A percentile compares a stretch with the other conserved stretches of the same genome.
These are phyloP conservation scores for Parapsyche elsis DNA, from an alignment of 1,140 invertebrate genomes.

Conservation along the genomic window DNA sequence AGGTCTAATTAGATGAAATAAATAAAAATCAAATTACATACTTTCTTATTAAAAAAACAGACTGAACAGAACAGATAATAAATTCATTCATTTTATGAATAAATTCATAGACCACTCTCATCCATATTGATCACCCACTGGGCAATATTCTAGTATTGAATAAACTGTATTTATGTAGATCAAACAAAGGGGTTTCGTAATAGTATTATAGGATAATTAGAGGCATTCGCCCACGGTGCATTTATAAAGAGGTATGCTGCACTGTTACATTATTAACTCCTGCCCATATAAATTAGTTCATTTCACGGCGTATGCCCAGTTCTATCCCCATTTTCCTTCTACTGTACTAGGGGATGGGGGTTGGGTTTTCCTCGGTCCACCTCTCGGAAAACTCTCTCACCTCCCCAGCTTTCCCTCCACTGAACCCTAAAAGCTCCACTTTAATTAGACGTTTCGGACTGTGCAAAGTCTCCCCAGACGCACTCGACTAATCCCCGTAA, in stretches of 20 bases:
- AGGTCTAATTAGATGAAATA: no score
- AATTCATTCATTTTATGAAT: no score
- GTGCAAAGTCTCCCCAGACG: conserved; percentile 32
- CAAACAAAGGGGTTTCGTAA: background rate
- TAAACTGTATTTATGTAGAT: no score
- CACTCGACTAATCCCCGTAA: conserved; percentile 36
- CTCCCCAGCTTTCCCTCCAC: background rate
- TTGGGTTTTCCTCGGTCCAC: background rate
- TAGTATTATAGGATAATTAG: conserved; percentile 16
- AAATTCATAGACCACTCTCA: no score
- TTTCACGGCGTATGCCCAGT: conserved; percentile 37
- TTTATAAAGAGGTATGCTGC: conserved; percentile 29
- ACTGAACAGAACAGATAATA: no score
- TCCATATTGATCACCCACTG: no score
- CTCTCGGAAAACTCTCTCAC: background rate
- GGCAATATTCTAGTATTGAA: no score
- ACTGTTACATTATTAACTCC: conserved; percentile 18
- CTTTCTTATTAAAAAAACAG: no score
- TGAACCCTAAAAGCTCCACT: conserved; percentile 19
- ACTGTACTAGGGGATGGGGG: background rate
- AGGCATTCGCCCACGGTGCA: conserved; percentile 21
- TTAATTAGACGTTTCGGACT: conserved; percentile 45
- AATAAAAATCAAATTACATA: no score
- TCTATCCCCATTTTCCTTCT: background rate
- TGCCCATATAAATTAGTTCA: conserved; percentile 45